A percentile compares a stretch with the other conserved stretches of the same genome.
Evolutionary conservation across 37 sponge, comb jelly and placozoan genomes (phyloP).

Genomic region (Hormiphora californensis): DNA sequence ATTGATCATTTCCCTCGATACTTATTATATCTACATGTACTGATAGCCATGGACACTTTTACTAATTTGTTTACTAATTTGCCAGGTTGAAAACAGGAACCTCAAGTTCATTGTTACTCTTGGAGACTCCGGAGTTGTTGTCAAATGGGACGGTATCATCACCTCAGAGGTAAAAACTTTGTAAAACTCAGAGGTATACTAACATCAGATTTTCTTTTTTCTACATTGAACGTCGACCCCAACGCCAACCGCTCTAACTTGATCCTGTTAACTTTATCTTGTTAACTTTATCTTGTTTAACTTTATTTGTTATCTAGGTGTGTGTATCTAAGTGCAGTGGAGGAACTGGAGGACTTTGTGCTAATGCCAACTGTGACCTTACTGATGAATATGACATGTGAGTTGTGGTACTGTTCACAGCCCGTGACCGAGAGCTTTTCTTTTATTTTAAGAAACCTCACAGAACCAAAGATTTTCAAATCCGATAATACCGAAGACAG

Average conservation of each 20-base stretch:
- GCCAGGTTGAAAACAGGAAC: not conserved
- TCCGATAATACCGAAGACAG: too few relatives aligned
- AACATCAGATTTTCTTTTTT: too few relatives aligned
- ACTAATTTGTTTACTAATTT: too few relatives aligned
- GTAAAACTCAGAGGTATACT: too few relatives aligned
- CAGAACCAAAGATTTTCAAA: too few relatives aligned
- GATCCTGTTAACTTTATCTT: not conserved
- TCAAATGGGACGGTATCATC: slow-evolving; percentile 4
- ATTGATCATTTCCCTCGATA: too few relatives aligned
- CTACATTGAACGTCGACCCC: too few relatives aligned
- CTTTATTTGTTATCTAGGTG: not conserved
- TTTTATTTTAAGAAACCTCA: too few relatives aligned
- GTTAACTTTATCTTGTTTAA: not conserved
- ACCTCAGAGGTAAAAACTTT: not conserved
- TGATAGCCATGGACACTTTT: too few relatives aligned
- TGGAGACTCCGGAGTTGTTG: not conserved
- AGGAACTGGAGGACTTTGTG: not conserved
- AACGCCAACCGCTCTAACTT: too few relatives aligned
- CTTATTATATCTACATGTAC: too few relatives aligned
- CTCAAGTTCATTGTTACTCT: not conserved
- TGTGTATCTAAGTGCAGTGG: not conserved
- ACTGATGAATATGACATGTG: not conserved
- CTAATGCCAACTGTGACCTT: slow-evolving; percentile 1
- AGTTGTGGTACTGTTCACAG: not conserved
- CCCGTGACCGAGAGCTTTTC: not conserved